These are phyloP conservation scores for Coelogynopora nodosa DNA, from an alignment of 2,888 invertebrate genomes.

Conservation along the genomic window DNA sequence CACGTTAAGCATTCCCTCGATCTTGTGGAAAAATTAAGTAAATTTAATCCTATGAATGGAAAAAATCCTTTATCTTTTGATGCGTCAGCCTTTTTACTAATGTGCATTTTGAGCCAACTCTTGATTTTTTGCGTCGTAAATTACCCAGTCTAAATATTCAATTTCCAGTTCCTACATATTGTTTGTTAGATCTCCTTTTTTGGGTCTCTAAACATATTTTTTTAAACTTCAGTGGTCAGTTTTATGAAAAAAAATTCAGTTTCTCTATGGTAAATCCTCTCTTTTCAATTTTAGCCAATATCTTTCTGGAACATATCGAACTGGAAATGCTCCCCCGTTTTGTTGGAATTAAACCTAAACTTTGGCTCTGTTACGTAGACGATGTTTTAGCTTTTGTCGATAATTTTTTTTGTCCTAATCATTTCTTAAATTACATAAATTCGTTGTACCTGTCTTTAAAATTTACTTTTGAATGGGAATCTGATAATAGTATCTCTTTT, in stretches of 20 bases:
- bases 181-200: not conserved
- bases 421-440: not conserved
- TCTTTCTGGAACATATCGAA: conserved; percentile 12
- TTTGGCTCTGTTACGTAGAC: conserved; percentile 26
- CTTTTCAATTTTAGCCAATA: not conserved
- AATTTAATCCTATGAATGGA: not conserved
- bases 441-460: not conserved
- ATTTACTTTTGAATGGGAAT: not conserved
- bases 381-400: not conserved
- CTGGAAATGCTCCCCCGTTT: not conserved
- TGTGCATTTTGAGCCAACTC: not conserved
- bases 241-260: too few relatives aligned
- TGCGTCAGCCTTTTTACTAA: not conserved
- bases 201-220: not conserved
- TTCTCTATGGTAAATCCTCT: not conserved
- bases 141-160: not conserved
- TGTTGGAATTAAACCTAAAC: not conserved
- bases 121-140: not conserved
- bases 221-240: too few relatives aligned
- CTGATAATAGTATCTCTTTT: not conserved
- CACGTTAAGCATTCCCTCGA: not conserved
- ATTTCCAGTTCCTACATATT: not conserved
- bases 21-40: not conserved
- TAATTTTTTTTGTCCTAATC: not conserved
- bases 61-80: not conserved